Conservation (phyloP, 2,888 invertebrate species). For the Myathropa florea region DNA sequence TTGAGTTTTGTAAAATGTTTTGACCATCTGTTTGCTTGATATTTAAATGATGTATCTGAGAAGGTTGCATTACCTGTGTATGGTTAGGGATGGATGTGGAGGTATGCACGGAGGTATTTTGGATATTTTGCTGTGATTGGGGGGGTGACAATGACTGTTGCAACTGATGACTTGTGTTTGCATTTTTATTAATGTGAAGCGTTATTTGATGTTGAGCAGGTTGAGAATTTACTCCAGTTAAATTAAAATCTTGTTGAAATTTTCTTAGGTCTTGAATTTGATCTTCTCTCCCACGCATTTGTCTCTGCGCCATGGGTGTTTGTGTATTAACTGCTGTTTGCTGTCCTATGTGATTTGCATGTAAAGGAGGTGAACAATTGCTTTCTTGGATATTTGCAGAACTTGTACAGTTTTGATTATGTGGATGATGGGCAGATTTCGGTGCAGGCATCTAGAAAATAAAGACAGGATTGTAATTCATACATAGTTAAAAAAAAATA, state of each 20-base stretch:
- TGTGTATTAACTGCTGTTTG: constrained; percentile 71
- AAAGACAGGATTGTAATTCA: not conserved
- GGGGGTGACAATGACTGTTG: constrained; percentile 77
- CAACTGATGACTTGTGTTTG: constrained; percentile 76
- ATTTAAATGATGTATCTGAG: constrained; percentile 72
- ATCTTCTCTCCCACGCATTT: constrained; percentile 78
- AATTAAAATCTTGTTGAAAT: constrained; percentile 90
- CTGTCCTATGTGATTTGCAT: constrained; percentile 72
- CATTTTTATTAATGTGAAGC: constrained; percentile 73
- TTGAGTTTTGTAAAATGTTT: constrained; percentile 67
- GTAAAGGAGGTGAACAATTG: constrained; percentile 77
- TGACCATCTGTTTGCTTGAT: constrained; percentile 72
- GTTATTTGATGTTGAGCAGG: constrained; percentile 78
- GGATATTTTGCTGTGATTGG: constrained; percentile 75
- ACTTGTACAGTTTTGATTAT: constrained; percentile 73
- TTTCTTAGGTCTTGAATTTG: constrained; percentile 85
- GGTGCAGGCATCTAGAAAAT: constrained; percentile 72
- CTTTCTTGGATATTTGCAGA: constrained; percentile 71
- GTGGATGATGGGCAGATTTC: constrained; percentile 76
- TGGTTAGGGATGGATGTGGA: constrained; percentile 40
- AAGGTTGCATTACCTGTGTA: constrained; percentile 36
- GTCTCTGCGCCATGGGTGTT: constrained; percentile 76
- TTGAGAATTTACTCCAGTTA: constrained; percentile 80
- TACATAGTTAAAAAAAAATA: not conserved
- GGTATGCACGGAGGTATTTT: constrained; percentile 65